Evolutionary conservation across 1,140 invertebrate genomes (phyloP).

Genomic region (Aleiodes sp.): DNA sequence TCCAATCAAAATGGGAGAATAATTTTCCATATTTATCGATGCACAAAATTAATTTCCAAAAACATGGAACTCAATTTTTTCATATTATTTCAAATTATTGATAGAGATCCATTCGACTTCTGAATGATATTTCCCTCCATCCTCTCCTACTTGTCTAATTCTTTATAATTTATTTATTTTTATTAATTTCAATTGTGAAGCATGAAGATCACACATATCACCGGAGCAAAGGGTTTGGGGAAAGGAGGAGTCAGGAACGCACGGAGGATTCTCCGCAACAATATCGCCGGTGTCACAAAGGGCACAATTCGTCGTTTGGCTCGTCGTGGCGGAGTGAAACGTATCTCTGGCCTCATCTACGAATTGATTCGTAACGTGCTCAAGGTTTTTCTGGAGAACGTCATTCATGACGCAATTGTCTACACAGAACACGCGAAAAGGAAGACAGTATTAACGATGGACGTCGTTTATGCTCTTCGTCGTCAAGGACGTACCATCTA

Average conservation of each 20-base stretch:
- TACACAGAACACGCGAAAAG: slow-evolving; percentile 2
- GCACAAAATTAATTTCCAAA: too few relatives aligned
- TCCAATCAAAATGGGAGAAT: too few relatives aligned
- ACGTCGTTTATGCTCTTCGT: neutral
- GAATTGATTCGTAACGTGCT: neutral
- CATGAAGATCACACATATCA: too few relatives aligned
- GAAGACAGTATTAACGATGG: neutral
- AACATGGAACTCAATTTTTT: too few relatives aligned
- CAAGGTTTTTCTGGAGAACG: neutral
- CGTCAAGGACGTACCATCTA: neutral
- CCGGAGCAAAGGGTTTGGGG: neutral
- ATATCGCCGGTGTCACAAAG: neutral
- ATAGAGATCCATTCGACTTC: too few relatives aligned
- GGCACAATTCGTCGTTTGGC: neutral
- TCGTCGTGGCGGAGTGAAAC: neutral
- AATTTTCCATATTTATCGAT: too few relatives aligned
- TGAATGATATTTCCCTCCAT: too few relatives aligned
- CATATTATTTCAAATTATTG: too few relatives aligned
- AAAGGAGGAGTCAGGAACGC: neutral
- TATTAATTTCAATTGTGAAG: too few relatives aligned
- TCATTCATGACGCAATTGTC: neutral
- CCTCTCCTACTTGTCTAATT: too few relatives aligned
- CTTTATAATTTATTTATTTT: too few relatives aligned
- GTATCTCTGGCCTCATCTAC: neutral
- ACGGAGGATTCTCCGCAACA: neutral